phyloP scores from a whole-genome alignment of 2,888 invertebrate species.

The Athalia cordata region DNA sequence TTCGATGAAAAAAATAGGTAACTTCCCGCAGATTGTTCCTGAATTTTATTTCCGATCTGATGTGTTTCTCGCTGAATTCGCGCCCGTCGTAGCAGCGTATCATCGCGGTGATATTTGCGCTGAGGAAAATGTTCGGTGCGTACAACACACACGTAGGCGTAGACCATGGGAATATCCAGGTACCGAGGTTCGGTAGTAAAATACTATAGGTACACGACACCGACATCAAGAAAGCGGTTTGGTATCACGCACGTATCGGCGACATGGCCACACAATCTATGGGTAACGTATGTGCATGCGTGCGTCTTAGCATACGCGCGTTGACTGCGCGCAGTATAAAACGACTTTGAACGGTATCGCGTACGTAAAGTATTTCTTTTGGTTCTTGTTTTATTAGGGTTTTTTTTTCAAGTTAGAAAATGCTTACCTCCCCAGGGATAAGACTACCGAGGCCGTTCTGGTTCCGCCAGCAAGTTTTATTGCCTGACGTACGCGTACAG shows the following conservation, averaged over 20 bases:
- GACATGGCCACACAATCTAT: conserved; percentile 26
- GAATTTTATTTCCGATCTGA: not conserved
- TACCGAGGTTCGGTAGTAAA: not conserved
- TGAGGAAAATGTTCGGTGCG: too few species aligned
- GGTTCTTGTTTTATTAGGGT: not conserved
- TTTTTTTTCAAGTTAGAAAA: not conserved
- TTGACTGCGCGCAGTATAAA: not conserved
- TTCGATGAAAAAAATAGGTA: too few species aligned
- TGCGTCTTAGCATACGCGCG: not conserved
- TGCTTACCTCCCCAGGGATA: too few species aligned
- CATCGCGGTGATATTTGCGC: too few species aligned
- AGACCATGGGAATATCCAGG: too few species aligned
- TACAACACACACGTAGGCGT: too few species aligned
- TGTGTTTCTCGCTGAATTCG: too few species aligned
- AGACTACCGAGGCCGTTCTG: not conserved
- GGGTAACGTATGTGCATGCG: not conserved
- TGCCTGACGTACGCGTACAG: not conserved
- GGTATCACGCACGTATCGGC: not conserved
- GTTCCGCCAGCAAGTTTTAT: not conserved
- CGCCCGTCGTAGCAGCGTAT: too few species aligned
- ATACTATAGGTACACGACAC: not conserved
- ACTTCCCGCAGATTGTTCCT: too few species aligned
- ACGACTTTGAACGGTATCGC: conserved; percentile 4
- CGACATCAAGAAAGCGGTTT: not conserved
- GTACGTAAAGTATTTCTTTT: not conserved